phyloP scores from a whole-genome alignment of 2,113 vertebrate species.

The Camelus dromedarius region DNA sequence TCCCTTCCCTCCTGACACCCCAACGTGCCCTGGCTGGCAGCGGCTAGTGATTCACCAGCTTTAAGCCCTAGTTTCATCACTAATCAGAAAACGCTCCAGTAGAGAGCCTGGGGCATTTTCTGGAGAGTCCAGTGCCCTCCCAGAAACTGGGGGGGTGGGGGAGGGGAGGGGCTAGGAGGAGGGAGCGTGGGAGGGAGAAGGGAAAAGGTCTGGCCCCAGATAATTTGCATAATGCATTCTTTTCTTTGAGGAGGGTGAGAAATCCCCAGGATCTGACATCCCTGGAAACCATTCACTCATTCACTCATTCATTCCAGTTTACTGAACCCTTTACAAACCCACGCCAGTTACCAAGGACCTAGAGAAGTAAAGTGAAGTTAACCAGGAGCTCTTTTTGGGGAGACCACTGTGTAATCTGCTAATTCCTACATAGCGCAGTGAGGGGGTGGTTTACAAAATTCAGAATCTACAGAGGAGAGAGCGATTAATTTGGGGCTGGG shows the following conservation, averaged over 20 bases:
- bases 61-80: constrained; percentile 72
- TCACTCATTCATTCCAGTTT: background rate
- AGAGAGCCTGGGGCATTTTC: constrained; percentile 72
- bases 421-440: too few relatives aligned
- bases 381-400: background rate
- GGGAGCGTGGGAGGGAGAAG: background rate
- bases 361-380: background rate
- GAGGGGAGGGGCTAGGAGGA: background rate
- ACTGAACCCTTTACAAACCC: background rate
- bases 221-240: constrained; percentile 44
- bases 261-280: background rate
- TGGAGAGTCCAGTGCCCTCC: constrained; percentile 39
- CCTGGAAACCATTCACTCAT: background rate
- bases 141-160: constrained; percentile 12
- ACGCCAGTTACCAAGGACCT: background rate
- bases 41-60: constrained; percentile 63
- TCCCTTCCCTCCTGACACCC: background rate
- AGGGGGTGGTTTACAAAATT: background rate
- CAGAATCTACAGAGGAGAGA: background rate
- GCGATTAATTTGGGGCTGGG: rapidly evolving
- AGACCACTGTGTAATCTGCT: background rate
- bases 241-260: constrained; percentile 27
- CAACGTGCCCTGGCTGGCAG: background rate
- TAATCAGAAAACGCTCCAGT: constrained; percentile 48
- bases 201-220: background rate